These are phyloP conservation scores for Hepsetus odoe DNA, from an alignment of 2,113 vertebrate species.

Conservation along the genomic window DNA sequence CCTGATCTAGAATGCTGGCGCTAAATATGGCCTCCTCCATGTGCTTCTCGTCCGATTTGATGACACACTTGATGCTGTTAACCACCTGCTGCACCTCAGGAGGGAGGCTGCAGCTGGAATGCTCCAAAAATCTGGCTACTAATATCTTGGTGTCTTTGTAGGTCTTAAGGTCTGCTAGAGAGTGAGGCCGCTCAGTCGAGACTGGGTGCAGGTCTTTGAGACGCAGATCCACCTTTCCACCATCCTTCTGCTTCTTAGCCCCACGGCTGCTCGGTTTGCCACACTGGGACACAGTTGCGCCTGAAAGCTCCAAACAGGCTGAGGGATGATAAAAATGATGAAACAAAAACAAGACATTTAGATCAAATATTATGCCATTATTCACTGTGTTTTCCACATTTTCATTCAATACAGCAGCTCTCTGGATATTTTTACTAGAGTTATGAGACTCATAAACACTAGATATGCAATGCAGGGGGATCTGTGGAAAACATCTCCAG, in stretches of 20 bases:
- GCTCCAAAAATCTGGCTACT: conserved; percentile 95
- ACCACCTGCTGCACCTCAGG: conserved; percentile 89
- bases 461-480: too few species aligned
- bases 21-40: conserved; percentile 92
- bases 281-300: conserved; percentile 48
- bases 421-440: too few species aligned
- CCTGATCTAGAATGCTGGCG: conserved; percentile 88
- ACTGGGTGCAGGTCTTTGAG: conserved; percentile 73
- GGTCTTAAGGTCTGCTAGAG: conserved; percentile 88
- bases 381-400: too few species aligned
- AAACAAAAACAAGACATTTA: background rate
- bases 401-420: too few species aligned
- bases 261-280: conserved; percentile 64
- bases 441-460: too few species aligned
- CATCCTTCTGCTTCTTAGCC: conserved; percentile 74
- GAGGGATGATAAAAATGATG: background rate
- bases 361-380: too few species aligned
- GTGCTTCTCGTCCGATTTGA: conserved; percentile 87
- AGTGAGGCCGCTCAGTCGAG: conserved; percentile 80
- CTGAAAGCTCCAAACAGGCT: conserved; percentile 4
- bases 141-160: conserved; percentile 91
- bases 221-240: conserved; percentile 70
- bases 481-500: too few species aligned
- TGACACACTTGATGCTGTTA: conserved; percentile 85
- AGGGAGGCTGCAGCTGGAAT: conserved; percentile 86